phyloP scores from a whole-genome alignment of 2,888 invertebrate genomes.

The Iphiclides podalirius region DNA sequence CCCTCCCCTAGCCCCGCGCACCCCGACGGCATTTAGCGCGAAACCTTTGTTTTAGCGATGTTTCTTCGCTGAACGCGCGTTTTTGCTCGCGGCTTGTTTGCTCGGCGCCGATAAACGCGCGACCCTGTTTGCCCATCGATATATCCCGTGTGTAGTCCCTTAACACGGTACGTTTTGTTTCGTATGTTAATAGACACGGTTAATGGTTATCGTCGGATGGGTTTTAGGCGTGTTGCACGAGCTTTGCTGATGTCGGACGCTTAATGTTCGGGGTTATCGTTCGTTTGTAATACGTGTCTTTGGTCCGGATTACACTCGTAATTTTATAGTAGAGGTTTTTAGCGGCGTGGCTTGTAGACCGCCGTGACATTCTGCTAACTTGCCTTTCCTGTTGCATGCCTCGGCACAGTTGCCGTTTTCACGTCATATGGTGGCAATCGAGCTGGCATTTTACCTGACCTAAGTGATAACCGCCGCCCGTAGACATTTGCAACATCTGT shows the following conservation, averaged over 20 bases:
- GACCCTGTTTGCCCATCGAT: neutral
- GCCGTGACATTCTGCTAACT: too few species aligned
- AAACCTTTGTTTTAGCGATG: slow-evolving; percentile 59
- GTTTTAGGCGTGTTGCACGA: slow-evolving; percentile 37
- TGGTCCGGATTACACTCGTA: neutral
- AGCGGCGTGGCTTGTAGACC: neutral
- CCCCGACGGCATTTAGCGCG: slow-evolving; percentile 24
- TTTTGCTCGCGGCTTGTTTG: slow-evolving; percentile 35
- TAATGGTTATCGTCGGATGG: slow-evolving; percentile 47
- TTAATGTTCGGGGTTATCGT: slow-evolving; percentile 27
- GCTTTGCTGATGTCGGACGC: slow-evolving; percentile 22
- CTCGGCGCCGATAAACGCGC: slow-evolving; percentile 44
- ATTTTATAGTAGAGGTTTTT: slow-evolving; percentile 1
- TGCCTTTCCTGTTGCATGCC: too few species aligned
- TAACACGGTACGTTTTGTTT: slow-evolving; percentile 52
- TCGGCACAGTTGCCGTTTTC: too few species aligned
- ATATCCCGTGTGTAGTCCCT: too few species aligned
- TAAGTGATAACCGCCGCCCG: too few species aligned
- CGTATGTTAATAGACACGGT: slow-evolving; percentile 57
- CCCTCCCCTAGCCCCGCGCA: slow-evolving; percentile 37
- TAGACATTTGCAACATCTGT: too few species aligned
- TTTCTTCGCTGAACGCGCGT: slow-evolving; percentile 58
- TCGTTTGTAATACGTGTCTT: slow-evolving; percentile 9
- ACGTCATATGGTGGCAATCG: too few species aligned
- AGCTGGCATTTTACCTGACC: too few species aligned